phyloP scores from a whole-genome alignment of 2,113 vertebrate species.

The Clarias macrocephalus region DNA sequence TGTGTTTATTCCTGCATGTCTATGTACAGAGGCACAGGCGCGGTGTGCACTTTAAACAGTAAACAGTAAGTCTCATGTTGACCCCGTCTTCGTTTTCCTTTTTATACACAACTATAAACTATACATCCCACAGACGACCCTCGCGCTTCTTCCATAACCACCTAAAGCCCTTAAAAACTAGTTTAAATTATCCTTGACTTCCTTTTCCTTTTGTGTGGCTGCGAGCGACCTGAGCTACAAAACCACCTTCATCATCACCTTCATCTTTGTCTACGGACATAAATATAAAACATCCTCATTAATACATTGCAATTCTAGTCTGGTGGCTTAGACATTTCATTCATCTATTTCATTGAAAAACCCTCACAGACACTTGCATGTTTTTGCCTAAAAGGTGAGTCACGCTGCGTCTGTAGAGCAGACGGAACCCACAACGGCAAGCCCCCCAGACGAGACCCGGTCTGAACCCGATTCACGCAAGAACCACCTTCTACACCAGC shows the following conservation, averaged over 20 bases:
- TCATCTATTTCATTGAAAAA: not conserved
- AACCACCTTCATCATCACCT: no score
- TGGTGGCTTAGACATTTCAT: not conserved
- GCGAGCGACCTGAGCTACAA: no score
- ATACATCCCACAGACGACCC: not conserved
- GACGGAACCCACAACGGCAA: slow-evolving; percentile 43
- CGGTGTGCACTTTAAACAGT: slow-evolving; percentile 75
- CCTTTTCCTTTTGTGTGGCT: not conserved
- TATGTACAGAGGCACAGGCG: slow-evolving; percentile 74
- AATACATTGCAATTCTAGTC: not conserved
- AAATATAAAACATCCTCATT: not conserved
- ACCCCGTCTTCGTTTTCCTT: not conserved
- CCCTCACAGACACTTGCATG: not conserved
- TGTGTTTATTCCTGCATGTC: slow-evolving; percentile 64
- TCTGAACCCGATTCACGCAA: slow-evolving; percentile 13
- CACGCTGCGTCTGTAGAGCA: slow-evolving; percentile 54
- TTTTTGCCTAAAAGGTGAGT: slow-evolving; percentile 61
- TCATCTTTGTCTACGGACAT: not conserved
- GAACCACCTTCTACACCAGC: not conserved
- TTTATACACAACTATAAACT: not conserved
- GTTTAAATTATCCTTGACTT: not conserved
- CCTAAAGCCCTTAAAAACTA: not conserved
- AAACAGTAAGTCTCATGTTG: slow-evolving; percentile 70
- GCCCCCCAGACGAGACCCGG: slow-evolving; percentile 36
- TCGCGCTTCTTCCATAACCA: not conserved